Conservation (phyloP, 2,797 vertebrate genomes). For the Antennarius maculatus region DNA sequence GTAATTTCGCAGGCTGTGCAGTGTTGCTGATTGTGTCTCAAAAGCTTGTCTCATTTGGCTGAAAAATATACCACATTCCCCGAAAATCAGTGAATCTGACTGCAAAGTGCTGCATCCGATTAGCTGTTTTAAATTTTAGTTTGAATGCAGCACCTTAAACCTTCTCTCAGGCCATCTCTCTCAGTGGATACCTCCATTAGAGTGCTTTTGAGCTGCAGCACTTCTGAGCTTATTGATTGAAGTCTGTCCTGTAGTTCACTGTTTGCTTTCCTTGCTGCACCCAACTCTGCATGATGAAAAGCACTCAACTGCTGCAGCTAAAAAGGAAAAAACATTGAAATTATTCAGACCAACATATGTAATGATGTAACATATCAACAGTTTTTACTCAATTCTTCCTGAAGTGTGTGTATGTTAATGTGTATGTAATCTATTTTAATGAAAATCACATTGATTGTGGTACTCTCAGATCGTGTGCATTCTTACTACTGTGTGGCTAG, state of each 20-base stretch:
- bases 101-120: constrained; percentile 32
- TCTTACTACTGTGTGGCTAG: too few species aligned
- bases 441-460: too few species aligned
- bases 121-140: constrained; percentile 25
- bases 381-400: constrained; percentile 5
- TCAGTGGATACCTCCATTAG: constrained; percentile 68
- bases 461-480: too few species aligned
- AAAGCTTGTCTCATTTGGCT: constrained; percentile 78
- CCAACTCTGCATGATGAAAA: constrained; percentile 61
- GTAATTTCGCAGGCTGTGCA: constrained; percentile 83
- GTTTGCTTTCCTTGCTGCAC: constrained; percentile 44
- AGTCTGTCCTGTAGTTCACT: constrained; percentile 69
- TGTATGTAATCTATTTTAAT: too few species aligned
- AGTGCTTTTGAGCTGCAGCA: constrained; percentile 66
- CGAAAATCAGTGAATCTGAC: constrained; percentile 35
- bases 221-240: constrained; percentile 65
- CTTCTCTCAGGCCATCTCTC: constrained; percentile 74
- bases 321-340: constrained; percentile 24
- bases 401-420: constrained; percentile 7
- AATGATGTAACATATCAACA: constrained; percentile 12
- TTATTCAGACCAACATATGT: constrained; percentile 27
- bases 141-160: constrained; percentile 74
- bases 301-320: constrained; percentile 69
- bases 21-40: constrained; percentile 76
- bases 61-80: constrained; percentile 56